phyloP scores from a whole-genome alignment of 1,140 invertebrate genomes.

The Temnothorax nylanderi region DNA sequence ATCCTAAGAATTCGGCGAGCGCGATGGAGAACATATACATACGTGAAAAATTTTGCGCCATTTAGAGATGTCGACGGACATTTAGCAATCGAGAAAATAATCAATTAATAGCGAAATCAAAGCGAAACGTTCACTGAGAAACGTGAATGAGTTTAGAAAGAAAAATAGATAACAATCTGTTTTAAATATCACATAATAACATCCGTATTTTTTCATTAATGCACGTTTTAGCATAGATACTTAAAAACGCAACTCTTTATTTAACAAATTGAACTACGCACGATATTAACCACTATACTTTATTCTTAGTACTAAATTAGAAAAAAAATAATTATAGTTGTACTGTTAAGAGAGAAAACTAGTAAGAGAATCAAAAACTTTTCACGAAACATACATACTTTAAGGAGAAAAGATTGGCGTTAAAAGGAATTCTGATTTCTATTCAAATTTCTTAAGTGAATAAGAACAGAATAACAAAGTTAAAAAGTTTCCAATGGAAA shows the following conservation, averaged over 20 bases:
- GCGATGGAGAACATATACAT: not conserved
- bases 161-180: not conserved
- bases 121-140: slow-evolving; percentile 6
- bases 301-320: slow-evolving; percentile 14
- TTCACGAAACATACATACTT: not conserved
- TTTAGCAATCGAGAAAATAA: not conserved
- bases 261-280: not conserved
- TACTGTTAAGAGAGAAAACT: not conserved
- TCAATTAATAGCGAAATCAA: slow-evolving; percentile 50
- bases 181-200: not conserved
- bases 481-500: slow-evolving; percentile 6
- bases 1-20: not conserved
- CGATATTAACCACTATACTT: not conserved
- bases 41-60: not conserved
- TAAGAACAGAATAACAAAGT: not conserved
- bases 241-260: not conserved
- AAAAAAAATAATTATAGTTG: not conserved
- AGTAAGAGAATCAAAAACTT: slow-evolving; percentile 26
- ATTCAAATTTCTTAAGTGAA: not conserved
- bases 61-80: not conserved
- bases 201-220: not conserved
- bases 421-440: slow-evolving; percentile 13
- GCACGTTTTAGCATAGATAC: not conserved
- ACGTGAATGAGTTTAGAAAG: not conserved
- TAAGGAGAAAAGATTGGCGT: slow-evolving; percentile 4